A percentile compares a stretch with the other conserved stretches of the same genome.
phyloP scores from a whole-genome alignment of 2,113 vertebrate genomes.

The Mobula birostris region DNA sequence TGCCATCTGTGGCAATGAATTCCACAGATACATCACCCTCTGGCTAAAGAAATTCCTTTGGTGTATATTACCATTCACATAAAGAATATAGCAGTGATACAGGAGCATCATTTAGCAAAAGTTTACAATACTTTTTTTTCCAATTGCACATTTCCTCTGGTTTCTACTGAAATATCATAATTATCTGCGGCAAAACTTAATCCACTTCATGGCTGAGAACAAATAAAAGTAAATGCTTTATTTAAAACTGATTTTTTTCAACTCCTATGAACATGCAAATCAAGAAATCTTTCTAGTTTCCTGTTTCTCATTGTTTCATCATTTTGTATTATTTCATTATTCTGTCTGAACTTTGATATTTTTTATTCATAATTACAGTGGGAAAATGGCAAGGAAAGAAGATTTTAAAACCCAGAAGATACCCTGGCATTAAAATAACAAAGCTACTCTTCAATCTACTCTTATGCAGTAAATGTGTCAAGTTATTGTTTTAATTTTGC shows the following conservation, averaged over 20 bases:
- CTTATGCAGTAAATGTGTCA: too few species aligned
- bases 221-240: not conserved
- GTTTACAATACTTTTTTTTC: not conserved
- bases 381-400: too few species aligned
- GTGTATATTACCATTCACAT: not conserved
- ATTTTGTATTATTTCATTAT: too few species aligned
- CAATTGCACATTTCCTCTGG: not conserved
- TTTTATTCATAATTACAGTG: not conserved
- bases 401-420: not conserved
- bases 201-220: not conserved
- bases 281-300: not conserved
- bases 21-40: too few species aligned
- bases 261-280: not conserved
- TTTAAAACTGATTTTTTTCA: not conserved
- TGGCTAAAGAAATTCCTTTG: not conserved
- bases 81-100: not conserved
- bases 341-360: not conserved
- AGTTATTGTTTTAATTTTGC: not conserved
- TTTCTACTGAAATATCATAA: not conserved
- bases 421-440: not conserved
- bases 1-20: too few species aligned
- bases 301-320: not conserved
- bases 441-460: too few species aligned
- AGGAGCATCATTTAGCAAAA: not conserved
- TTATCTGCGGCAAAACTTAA: not conserved